These are phyloP conservation scores for Palythoa heliodiscus DNA, from an alignment of 92 coral and sea anemone species.

Conservation along the genomic window DNA sequence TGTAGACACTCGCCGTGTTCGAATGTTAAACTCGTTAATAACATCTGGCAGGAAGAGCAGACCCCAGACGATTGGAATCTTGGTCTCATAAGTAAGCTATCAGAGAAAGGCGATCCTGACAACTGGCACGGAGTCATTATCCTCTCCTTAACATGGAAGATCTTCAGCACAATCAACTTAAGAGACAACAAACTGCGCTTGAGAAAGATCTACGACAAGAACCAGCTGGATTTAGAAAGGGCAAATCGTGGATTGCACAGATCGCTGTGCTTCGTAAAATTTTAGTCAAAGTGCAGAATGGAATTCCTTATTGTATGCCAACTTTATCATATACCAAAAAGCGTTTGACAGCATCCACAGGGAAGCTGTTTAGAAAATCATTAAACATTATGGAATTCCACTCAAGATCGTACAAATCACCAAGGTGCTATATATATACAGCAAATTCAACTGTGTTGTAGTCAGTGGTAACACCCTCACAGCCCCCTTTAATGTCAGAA, in stretches of 20 bases:
- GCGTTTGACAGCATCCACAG: no score
- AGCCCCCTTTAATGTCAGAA: no score
- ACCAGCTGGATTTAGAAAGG: conserved; percentile 13
- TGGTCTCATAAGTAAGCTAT: neutral
- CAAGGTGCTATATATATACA: no score
- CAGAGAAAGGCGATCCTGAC: neutral
- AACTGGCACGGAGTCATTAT: conserved; percentile 2
- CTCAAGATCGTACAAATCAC: no score
- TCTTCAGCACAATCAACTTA: neutral
- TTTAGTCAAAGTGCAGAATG: conserved; percentile 15
- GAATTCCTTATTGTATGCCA: conserved; percentile 12
- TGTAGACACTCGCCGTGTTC: no score
- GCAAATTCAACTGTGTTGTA: no score
- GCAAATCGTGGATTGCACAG: conserved; percentile 1
- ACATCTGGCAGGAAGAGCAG: conserved; percentile 1
- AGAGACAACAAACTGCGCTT: neutral
- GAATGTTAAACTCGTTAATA: no score
- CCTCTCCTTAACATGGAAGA: neutral
- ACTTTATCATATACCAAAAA: neutral
- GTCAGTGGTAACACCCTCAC: no score
- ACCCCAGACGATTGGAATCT: conserved; percentile 3
- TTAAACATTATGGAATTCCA: no score
- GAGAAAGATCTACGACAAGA: conserved; percentile 16
- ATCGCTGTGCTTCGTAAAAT: conserved; percentile 4
- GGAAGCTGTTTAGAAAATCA: neutral